These are phyloP conservation scores for Vanacampus margaritifer DNA, from an alignment of 2,113 vertebrate genomes.

Conservation along the genomic window DNA sequence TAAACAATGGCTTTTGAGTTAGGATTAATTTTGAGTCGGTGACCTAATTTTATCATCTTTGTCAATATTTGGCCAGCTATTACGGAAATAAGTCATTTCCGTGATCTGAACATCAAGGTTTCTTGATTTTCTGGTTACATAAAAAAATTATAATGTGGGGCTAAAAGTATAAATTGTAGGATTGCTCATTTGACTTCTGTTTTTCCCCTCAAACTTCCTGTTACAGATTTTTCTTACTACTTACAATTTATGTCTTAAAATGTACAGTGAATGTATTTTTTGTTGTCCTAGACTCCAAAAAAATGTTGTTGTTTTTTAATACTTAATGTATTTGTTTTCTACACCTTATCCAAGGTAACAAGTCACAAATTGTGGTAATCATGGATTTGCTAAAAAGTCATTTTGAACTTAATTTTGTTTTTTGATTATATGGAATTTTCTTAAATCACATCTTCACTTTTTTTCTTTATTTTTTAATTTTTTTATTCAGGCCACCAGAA, in stretches of 20 bases:
- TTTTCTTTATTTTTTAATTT: not conserved
- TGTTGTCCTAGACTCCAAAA: too few species aligned
- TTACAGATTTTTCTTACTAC: too few species aligned
- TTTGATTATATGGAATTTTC: not conserved
- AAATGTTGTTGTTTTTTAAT: too few species aligned
- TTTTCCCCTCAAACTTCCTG: too few species aligned
- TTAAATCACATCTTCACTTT: not conserved
- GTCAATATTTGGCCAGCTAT: not conserved
- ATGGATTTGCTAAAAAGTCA: too few species aligned
- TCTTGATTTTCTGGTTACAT: not conserved
- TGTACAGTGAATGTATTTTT: too few species aligned
- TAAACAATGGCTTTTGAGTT: not conserved
- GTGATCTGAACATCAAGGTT: not conserved
- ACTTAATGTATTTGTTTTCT: too few species aligned
- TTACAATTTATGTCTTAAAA: too few species aligned
- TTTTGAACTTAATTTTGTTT: not conserved
- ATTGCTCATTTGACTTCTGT: too few species aligned
- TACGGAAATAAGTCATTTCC: too few species aligned
- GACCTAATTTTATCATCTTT: not conserved
- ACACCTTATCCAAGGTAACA: too few species aligned
- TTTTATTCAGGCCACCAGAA: slow-evolving; percentile 80
- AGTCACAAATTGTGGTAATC: too few species aligned
- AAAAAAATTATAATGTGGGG: not conserved
- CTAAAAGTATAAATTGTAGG: not conserved
- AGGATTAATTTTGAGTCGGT: not conserved